Evolutionary conservation across 2,113 vertebrate species (phyloP).

Genomic region (Struthio camelus): DNA sequence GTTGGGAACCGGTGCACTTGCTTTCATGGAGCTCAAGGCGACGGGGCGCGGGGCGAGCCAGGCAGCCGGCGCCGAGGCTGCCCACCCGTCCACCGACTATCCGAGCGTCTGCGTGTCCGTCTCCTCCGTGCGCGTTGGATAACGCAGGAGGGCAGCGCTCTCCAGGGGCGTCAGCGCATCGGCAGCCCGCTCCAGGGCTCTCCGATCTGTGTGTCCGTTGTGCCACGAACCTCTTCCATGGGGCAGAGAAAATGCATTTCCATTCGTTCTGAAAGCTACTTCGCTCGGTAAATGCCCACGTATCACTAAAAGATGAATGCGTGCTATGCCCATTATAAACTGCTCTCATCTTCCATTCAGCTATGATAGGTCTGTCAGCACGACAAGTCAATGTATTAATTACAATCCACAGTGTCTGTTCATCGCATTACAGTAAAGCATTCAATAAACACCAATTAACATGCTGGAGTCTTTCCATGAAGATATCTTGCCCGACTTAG

Average conservation of each 20-base stretch:
- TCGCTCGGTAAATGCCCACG: not conserved
- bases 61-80: not conserved
- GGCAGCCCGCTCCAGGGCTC: not conserved
- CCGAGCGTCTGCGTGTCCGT: not conserved
- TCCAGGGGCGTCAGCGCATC: not conserved
- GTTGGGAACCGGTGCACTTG: not conserved
- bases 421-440: not conserved
- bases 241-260: not conserved
- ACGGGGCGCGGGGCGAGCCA: not conserved
- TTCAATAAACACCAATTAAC: constrained; percentile 43
- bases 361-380: not conserved
- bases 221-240: not conserved
- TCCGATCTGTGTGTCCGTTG: not conserved
- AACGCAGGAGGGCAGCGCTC: not conserved
- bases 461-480: not conserved
- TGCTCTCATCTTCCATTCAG: constrained; percentile 30
- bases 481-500: not conserved
- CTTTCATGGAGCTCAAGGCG: not conserved
- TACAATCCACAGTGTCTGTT: not conserved
- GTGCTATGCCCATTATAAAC: not conserved
- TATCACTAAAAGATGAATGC: not conserved
- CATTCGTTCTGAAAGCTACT: not conserved
- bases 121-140: not conserved
- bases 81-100: too few species aligned
- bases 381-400: constrained; percentile 44